These are phyloP conservation scores for Radopholus similis DNA, from an alignment of 1,140 invertebrate genomes.

Conservation along the genomic window DNA sequence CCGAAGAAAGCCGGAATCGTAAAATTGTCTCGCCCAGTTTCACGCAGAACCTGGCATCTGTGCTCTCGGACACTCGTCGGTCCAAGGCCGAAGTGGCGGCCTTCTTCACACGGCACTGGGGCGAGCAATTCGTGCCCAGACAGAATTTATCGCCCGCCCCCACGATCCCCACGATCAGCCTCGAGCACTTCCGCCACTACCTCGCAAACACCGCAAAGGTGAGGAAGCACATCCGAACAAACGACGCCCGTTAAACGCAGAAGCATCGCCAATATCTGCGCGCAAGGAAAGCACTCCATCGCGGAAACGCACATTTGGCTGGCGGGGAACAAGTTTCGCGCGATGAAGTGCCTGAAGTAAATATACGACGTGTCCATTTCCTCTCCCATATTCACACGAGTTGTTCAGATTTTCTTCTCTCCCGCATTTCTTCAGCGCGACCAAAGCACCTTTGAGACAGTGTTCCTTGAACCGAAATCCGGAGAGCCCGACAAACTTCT, in stretches of 20 bases:
- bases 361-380: constrained; percentile 3
- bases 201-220: constrained; percentile 67
- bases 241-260: constrained; percentile 37
- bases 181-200: constrained; percentile 81
- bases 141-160: constrained; percentile 72
- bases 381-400: constrained; percentile 13
- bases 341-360: constrained; percentile 71
- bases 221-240: neutral
- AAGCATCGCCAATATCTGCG: constrained; percentile 60
- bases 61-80: constrained; percentile 87
- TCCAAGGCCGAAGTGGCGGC: constrained; percentile 69
- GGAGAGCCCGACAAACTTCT: constrained; percentile 34
- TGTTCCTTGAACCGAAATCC: constrained; percentile 70
- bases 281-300: constrained; percentile 36
- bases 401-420: constrained; percentile 74
- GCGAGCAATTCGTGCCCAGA: constrained; percentile 83
- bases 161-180: constrained; percentile 77
- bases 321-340: constrained; percentile 47
- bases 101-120: constrained; percentile 96
- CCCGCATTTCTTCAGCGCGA: constrained; percentile 77
- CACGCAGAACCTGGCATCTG: constrained; percentile 84
- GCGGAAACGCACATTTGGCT: constrained; percentile 24
- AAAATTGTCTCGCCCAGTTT: too few relatives aligned
- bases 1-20: too few relatives aligned
- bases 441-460: constrained; percentile 75